Base-by-base conservation (phyloP, 2,113 vertebrate genomes). In the Felis catus region DNA sequence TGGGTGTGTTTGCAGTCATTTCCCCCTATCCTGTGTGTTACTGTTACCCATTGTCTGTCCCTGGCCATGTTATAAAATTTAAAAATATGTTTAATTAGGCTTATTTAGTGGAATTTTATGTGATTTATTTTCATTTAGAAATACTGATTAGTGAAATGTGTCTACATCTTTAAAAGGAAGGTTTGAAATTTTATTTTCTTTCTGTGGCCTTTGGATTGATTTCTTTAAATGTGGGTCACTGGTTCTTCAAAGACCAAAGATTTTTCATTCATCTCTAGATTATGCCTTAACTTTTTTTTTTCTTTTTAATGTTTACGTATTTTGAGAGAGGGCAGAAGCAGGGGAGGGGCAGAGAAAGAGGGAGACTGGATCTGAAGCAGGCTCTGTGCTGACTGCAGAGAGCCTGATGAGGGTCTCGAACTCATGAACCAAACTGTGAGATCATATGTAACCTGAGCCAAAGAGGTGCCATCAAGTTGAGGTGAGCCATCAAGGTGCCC, bases 61-160 rank as follows among this genome's bases (percentile, higher is more conserved):
- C 19, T 93, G 41, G 68, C 63, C 27, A 89, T 45, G 39, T 84
- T 84, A 78, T 61, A 92, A 89, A 78, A 70, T 78, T 53, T 39
- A 89, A 92, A 79, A 84, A 21, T 68, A 68, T 73, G 41, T 94
- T 61, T 68, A 91, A 48, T 68, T 96, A 11, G 82, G 14, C 92
- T 66, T 84, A 39, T 48, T 82, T 73, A 88, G 13, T 78, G 83
- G 58, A 7, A 21, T 51, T 92, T 84, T 65, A 14, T 92, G 33
- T 83, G 23, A 29, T 27, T 89, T 89, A 73, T 89, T 95, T 96
- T 94, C 25, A 79, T 74, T 91, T 82, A 25, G 41, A 95, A 95
- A 90, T 81, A 81, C 7, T 29, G 5, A 58, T 86, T 74, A 74
- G 31, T 89, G 31, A 93, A 89, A 53, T 90, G 23, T 48, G 25